These are phyloP conservation scores for Megaceryle maxima DNA, from an alignment of 2,113 vertebrate species.

Conservation along the genomic window DNA sequence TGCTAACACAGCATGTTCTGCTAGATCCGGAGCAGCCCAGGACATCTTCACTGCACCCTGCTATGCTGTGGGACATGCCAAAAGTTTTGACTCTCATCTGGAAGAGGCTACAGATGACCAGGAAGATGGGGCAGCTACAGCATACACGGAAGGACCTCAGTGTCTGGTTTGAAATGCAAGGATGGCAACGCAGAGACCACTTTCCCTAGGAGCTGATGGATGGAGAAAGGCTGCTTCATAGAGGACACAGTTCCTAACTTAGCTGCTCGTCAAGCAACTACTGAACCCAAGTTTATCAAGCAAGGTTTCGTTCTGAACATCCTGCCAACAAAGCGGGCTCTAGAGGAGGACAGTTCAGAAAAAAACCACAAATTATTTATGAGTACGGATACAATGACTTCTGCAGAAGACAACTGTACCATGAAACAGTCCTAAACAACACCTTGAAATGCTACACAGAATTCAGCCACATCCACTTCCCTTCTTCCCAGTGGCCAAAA, in stretches of 20 bases:
- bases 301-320: neutral
- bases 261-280: neutral
- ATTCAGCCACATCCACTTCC: neutral
- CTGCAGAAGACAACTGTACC: neutral
- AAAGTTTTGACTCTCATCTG: neutral
- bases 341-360: neutral
- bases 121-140: neutral
- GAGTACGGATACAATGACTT: neutral
- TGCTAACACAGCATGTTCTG: neutral
- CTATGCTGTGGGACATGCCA: neutral
- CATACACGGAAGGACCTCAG: neutral
- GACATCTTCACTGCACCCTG: neutral
- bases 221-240: neutral
- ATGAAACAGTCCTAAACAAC: neutral
- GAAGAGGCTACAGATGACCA: neutral
- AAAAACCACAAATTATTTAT: conserved; percentile 3
- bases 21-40: neutral
- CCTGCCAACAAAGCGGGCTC: neutral
- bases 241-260: neutral
- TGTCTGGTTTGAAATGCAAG: fast-evolving
- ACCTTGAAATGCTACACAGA: neutral
- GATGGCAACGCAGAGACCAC: neutral
- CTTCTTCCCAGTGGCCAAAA: neutral
- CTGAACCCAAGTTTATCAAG: neutral
- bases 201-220: no score